These are phyloP conservation scores for Megaceryle alcyon DNA, from an alignment of 2,797 vertebrate species.

Conservation along the genomic window DNA sequence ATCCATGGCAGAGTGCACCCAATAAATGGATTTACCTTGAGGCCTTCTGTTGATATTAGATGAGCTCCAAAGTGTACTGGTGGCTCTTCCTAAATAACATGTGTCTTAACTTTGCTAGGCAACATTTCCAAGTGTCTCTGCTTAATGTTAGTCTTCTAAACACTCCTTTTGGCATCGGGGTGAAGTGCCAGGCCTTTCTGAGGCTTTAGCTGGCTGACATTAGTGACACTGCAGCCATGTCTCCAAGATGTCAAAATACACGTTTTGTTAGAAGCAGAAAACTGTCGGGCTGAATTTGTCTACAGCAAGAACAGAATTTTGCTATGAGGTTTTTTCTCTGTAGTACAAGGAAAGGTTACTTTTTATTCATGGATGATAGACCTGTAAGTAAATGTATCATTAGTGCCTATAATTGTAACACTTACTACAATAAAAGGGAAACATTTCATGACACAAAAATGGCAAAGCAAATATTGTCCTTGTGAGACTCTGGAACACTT, in stretches of 20 bases:
- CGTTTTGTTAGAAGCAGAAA: neutral
- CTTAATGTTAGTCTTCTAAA: neutral
- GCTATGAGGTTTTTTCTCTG: neutral
- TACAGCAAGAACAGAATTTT: neutral
- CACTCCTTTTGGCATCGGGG: neutral
- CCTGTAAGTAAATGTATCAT: slow-evolving; percentile 35
- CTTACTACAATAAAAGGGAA: slow-evolving; percentile 17
- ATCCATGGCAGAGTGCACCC: neutral
- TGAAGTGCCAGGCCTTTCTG: neutral
- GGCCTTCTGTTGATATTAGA: neutral
- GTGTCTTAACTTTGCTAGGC: neutral
- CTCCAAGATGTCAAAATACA: neutral
- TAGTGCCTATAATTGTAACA: slow-evolving; percentile 12
- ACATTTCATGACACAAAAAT: slow-evolving; percentile 28
- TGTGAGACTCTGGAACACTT: neutral
- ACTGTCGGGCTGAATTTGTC: neutral
- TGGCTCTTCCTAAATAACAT: neutral
- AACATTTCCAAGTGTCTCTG: neutral
- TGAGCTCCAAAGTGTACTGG: neutral
- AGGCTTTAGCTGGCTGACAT: neutral
- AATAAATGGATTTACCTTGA: neutral
- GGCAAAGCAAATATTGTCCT: neutral
- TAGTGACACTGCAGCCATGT: neutral
- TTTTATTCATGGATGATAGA: slow-evolving; percentile 26
- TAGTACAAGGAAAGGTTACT: neutral